Conservation (phyloP, 2,113 vertebrate genomes). For the Ophthalmolycus amberensis region DNA sequence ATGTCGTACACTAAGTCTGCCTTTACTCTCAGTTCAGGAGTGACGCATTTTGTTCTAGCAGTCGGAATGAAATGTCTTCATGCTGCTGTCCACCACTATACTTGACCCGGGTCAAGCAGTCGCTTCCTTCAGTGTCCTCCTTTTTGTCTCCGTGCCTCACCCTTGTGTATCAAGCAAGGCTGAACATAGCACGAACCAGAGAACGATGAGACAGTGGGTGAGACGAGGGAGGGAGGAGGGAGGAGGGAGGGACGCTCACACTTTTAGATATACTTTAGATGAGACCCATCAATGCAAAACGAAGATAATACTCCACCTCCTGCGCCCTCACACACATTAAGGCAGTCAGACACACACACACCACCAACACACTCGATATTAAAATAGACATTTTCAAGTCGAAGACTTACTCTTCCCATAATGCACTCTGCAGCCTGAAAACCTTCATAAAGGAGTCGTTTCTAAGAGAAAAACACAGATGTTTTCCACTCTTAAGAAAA, state of each 20-base stretch:
- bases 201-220: conserved; percentile 30
- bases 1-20: background rate
- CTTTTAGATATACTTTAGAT: conserved; percentile 16
- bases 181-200: conserved; percentile 7
- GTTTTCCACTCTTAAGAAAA: background rate
- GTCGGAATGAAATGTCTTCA: background rate
- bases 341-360: background rate
- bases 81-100: background rate
- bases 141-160: conserved; percentile 1
- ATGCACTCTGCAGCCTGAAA: background rate
- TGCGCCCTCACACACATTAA: background rate
- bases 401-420: background rate
- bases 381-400: background rate
- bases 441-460: background rate
- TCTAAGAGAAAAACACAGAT: background rate
- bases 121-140: background rate
- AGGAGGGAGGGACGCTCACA: background rate
- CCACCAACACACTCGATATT: background rate
- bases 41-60: background rate
- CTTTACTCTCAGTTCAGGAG: conserved; percentile 15
- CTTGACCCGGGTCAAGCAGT: conserved; percentile 19
- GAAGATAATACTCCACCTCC: background rate
- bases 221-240: background rate
- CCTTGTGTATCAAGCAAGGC: conserved; percentile 20
- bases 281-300: conserved; percentile 14